Percentiles rank a stretch among this genome's conserved stretches.
phyloP scores from a whole-genome alignment of 2,888 invertebrate genomes.

The Cantharis nigra region DNA sequence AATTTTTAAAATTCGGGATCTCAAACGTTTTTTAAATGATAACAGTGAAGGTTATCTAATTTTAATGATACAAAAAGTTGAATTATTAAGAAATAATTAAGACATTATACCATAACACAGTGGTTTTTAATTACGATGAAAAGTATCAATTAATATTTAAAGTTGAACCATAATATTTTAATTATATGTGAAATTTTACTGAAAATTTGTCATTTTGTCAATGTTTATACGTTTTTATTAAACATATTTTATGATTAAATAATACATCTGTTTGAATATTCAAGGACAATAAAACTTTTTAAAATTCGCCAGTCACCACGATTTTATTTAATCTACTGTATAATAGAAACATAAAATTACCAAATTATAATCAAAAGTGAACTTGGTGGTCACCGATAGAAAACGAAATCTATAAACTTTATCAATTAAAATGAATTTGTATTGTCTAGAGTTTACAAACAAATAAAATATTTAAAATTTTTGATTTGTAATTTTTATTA shows the following conservation, averaged over 20 bases:
- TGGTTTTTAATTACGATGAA: not conserved
- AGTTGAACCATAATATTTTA: not conserved
- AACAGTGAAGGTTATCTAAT: not conserved
- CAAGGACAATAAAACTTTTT: constrained; percentile 22
- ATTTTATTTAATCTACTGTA: constrained; percentile 23
- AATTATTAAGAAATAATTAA: not conserved
- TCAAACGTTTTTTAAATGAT: not conserved
- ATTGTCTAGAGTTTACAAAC: not conserved
- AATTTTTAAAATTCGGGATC: not conserved
- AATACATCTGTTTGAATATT: constrained; percentile 24
- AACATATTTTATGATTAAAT: constrained; percentile 16
- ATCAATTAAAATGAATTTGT: not conserved
- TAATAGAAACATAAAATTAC: constrained; percentile 6
- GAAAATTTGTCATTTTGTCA: not conserved
- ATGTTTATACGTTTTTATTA: constrained; percentile 15
- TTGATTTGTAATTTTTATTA: not conserved
- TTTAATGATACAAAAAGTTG: not conserved
- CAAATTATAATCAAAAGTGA: not conserved
- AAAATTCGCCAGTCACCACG: constrained; percentile 21
- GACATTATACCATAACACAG: not conserved
- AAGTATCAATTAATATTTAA: not conserved
- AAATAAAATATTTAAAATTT: not conserved
- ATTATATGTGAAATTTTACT: not conserved
- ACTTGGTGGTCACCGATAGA: constrained; percentile 7
- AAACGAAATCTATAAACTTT: constrained; percentile 3